A percentile compares a stretch with the other conserved stretches of the same genome.
Evolutionary conservation across 2,113 vertebrate genomes (phyloP).

Genomic region (Naja naja): DNA sequence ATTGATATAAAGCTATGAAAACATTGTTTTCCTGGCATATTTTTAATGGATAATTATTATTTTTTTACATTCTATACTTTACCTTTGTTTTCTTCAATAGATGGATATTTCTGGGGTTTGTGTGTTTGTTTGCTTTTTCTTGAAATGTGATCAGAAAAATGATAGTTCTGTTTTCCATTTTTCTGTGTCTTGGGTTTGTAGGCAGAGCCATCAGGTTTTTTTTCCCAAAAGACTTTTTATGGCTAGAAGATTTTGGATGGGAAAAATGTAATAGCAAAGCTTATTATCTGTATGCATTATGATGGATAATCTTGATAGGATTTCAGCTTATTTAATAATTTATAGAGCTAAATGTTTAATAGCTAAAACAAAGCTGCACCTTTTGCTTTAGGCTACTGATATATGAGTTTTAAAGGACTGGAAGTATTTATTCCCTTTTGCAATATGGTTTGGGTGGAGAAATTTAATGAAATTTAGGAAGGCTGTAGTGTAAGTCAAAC

Average conservation of each 20-base stretch:
- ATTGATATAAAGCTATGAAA: not conserved
- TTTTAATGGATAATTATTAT: not conserved
- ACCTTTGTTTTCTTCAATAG: not conserved
- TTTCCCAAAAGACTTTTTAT: not conserved
- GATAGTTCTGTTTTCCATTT: not conserved
- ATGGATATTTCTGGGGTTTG: rapidly evolving
- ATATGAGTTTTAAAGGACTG: not conserved
- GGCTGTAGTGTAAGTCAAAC: not conserved
- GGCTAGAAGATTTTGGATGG: not conserved
- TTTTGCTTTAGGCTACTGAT: not conserved
- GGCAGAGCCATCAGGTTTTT: slow-evolving; percentile 17
- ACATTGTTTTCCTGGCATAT: not conserved
- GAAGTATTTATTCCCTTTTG: not conserved
- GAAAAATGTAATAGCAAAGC: not conserved
- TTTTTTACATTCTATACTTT: not conserved
- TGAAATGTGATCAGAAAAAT: not conserved
- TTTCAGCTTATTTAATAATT: not conserved
- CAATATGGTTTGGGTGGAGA: not conserved
- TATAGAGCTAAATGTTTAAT: not conserved
- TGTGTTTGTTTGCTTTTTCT: rapidly evolving
- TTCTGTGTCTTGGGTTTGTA: not conserved
- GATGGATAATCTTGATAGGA: not conserved
- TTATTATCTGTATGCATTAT: not conserved
- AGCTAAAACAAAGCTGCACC: not conserved
- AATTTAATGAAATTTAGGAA: not conserved